Base-by-base conservation (phyloP, 2,888 invertebrate species). In the Halictus ligatus region DNA sequence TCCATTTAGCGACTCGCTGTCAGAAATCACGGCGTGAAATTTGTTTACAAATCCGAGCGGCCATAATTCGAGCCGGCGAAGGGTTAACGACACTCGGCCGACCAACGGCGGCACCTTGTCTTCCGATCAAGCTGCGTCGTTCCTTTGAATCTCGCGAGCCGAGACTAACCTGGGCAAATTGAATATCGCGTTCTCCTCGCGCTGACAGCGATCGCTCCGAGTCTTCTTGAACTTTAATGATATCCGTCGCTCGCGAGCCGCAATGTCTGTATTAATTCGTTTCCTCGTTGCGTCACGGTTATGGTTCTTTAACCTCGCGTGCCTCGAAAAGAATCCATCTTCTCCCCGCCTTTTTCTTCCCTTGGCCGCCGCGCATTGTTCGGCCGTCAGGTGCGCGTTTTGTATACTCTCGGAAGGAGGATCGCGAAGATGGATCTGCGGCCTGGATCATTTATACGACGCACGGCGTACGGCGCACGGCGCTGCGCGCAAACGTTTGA, bases 111-210 rank as follows among this genome's bases (percentile, higher is more conserved):
- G 71, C 46, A 69, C 21, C 76, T 67, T 29, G 43, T 21, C 60
- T 60, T 40, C 29, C 74, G 50, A 74, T 54, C 60, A 35, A 69
- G 76, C 78, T 50, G 50, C 43, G 35, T 25, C 40, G 35, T 43
- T 81, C 75, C 75, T 79, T 81, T 78, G 81, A 76, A 75, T 64
- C 71, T 79, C 79, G 73, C 67, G 46, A 82, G 76, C 76, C 82
- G 79, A 77, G 50, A 77, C 82, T 78, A 85, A 85, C 71, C 48
- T 54, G 72, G 58, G n/a, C 64, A 84, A 84, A 84, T 84, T 81
- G 78, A 81, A 84, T 86, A 78, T 80, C 78, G 35, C 54, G 75
- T 12, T 58, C 46, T 46, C 46, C 60, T 46, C 43, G 21, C 29
- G 29, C 43, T 43, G 64, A 54, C 46, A 78, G 29, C 48, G 40